These are phyloP conservation scores for Tribolium castaneum DNA, from an alignment of 1,140 invertebrate species.

Conservation along the genomic window DNA sequence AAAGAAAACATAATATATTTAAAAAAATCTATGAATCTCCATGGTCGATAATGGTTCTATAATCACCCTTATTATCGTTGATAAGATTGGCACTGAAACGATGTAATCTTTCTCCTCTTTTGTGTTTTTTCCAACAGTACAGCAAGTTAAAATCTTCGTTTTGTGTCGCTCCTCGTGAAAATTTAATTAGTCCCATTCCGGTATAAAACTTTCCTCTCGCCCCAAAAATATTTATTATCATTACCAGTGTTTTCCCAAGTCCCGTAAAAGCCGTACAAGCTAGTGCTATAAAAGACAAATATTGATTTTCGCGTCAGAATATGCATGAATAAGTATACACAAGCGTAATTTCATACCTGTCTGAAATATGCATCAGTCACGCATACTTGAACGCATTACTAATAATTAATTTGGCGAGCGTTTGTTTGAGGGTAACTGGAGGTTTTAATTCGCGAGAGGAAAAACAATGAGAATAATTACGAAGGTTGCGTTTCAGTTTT, in stretches of 20 bases:
- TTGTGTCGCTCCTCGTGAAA: background rate
- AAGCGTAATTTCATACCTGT: constrained; percentile 11
- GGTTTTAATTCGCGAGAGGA: background rate
- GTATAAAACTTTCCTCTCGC: background rate
- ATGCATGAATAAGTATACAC: constrained; percentile 28
- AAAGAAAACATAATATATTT: too few relatives aligned
- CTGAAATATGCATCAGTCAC: constrained; percentile 33
- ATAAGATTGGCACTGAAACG: too few relatives aligned
- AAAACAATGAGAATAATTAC: background rate
- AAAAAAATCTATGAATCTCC: too few relatives aligned
- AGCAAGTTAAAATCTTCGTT: too few relatives aligned
- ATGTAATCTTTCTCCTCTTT: too few relatives aligned
- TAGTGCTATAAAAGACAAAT: constrained; percentile 18
- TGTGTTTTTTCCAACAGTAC: too few relatives aligned
- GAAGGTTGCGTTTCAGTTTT: background rate
- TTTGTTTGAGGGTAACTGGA: background rate
- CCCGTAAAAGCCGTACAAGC: background rate
- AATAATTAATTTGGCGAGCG: constrained; percentile 3
- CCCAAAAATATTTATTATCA: background rate
- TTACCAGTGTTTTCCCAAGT: background rate
- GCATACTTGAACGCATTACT: background rate
- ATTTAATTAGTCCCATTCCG: background rate
- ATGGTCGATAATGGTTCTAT: too few relatives aligned
- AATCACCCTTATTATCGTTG: too few relatives aligned
- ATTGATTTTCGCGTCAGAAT: constrained; percentile 28